phyloP scores from a whole-genome alignment of 2,888 invertebrate species.

The Byasa hedistus region DNA sequence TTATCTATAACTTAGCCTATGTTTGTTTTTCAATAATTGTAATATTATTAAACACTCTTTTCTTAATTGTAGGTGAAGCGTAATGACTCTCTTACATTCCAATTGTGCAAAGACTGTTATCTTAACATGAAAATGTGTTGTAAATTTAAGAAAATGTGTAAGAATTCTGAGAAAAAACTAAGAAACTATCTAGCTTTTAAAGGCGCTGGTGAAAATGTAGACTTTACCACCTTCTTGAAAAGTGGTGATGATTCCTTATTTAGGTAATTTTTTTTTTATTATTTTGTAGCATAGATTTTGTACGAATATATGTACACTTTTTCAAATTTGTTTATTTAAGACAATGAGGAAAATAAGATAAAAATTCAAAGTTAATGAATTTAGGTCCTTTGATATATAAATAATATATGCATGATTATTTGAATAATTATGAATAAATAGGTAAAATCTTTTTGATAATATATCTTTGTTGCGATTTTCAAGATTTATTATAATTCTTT shows the following conservation, averaged over 20 bases:
- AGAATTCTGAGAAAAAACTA: constrained; percentile 63
- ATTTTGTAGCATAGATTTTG: not conserved
- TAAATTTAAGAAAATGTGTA: constrained; percentile 71
- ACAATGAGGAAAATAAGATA: not conserved
- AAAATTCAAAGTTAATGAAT: not conserved
- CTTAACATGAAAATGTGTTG: constrained; percentile 62
- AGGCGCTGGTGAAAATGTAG: constrained; percentile 51
- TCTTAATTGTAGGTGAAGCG: constrained; percentile 61
- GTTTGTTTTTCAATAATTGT: not conserved
- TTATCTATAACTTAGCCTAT: too few relatives aligned
- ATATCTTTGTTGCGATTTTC: too few relatives aligned
- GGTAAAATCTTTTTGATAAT: too few relatives aligned
- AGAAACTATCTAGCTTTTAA: constrained; percentile 56
- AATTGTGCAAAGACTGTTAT: constrained; percentile 69
- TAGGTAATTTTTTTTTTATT: constrained; percentile 42
- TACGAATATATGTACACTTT: not conserved
- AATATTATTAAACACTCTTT: not conserved
- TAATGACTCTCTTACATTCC: constrained; percentile 62
- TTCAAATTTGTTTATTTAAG: not conserved
- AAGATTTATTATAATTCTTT: too few relatives aligned
- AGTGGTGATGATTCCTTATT: constrained; percentile 56
- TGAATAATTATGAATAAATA: too few relatives aligned
- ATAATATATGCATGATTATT: too few relatives aligned
- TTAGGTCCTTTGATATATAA: not conserved
- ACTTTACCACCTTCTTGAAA: constrained; percentile 58